Conservation (phyloP, 2,888 invertebrate species). For the Hydraecia micacea region DNA sequence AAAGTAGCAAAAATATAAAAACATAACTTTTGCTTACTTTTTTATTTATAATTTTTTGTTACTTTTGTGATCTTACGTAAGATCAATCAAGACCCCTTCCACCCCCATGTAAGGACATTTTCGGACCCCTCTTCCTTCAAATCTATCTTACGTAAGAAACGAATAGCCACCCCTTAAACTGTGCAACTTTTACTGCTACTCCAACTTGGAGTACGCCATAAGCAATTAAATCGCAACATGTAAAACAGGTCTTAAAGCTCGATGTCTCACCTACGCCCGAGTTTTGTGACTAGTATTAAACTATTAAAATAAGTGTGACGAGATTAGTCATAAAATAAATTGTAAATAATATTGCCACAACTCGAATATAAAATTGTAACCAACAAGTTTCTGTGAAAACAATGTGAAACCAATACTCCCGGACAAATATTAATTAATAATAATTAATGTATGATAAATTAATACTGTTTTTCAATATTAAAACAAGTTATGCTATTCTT, state of each 20-base stretch:
- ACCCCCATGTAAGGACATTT: too few relatives aligned
- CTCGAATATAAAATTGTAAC: conserved; percentile 17
- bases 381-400: background rate
- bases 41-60: too few relatives aligned
- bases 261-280: background rate
- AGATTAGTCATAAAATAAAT: background rate
- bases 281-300: background rate
- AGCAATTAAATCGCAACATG: background rate
- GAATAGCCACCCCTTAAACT: background rate
- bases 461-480: conserved; percentile 42
- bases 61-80: background rate
- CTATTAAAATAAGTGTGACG: background rate
- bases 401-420: conserved; percentile 49
- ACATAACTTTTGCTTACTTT: too few relatives aligned
- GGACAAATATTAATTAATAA: conserved; percentile 17
- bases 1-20: too few relatives aligned
- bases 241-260: background rate
- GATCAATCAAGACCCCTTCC: background rate
- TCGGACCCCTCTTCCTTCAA: too few relatives aligned
- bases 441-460: conserved; percentile 37
- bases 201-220: background rate
- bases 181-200: background rate
- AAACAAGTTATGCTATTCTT: conserved; percentile 40
- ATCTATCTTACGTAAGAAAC: background rate
- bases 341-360: conserved; percentile 4